Conservation (phyloP, 2,797 vertebrate genomes). For the Potorous gilbertii region DNA sequence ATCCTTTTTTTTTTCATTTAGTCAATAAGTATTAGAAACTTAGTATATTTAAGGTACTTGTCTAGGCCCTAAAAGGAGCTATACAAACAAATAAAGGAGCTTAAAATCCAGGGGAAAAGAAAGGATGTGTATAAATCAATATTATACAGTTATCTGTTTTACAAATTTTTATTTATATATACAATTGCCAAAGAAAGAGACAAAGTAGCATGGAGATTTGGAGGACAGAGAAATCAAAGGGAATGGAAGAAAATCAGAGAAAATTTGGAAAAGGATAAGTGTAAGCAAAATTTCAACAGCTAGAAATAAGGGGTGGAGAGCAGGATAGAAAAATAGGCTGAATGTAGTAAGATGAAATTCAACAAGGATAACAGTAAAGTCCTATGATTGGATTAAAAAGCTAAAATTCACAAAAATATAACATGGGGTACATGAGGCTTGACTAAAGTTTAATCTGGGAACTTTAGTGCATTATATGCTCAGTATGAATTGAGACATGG, state of each 20-base stretch:
- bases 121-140: neutral
- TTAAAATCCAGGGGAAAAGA: neutral
- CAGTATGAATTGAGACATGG: neutral
- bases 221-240: neutral
- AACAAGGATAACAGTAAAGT: neutral
- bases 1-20: neutral
- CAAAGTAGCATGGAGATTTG: neutral
- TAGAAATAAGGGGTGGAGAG: neutral
- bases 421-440: neutral
- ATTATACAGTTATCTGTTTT: neutral
- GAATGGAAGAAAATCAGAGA: neutral
- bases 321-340: neutral
- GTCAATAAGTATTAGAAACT: neutral
- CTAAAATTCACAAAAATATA: neutral
- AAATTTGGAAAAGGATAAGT: neutral
- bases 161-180: neutral
- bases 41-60: neutral
- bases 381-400: neutral
- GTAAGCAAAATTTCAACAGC: neutral
- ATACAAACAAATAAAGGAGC: neutral
- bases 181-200: neutral
- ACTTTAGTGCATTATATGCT: neutral
- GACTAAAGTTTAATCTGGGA: neutral
- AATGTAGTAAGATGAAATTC: neutral
- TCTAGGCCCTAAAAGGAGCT: neutral